A percentile compares a stretch with the other conserved stretches of the same genome.
These are phyloP conservation scores for Platanista minor DNA, from an alignment of 2,113 vertebrate species.

Conservation along the genomic window DNA sequence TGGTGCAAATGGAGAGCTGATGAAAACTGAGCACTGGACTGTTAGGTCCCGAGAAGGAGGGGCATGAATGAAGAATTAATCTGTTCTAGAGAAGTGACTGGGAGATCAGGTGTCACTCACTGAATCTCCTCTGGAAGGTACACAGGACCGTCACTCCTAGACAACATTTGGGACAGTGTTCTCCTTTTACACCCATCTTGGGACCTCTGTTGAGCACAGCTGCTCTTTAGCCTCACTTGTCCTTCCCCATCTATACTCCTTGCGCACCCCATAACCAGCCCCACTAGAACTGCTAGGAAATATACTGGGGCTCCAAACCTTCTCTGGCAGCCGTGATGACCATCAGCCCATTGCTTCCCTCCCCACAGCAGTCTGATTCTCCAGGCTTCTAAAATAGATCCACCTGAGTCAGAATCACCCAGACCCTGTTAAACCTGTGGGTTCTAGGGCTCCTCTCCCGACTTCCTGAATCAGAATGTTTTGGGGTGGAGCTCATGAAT, in stretches of 20 bases:
- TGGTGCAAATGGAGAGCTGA: not conserved
- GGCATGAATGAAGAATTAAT: not conserved
- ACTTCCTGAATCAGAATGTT: not conserved
- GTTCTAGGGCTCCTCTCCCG: not conserved
- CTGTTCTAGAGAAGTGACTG: not conserved
- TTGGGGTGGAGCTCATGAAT: too few species aligned
- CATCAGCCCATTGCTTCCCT: not conserved
- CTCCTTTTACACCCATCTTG: not conserved
- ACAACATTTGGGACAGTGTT: not conserved
- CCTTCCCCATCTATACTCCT: not conserved
- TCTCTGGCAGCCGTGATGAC: not conserved
- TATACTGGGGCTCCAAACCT: not conserved
- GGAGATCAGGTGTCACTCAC: not conserved
- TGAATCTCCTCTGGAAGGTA: not conserved
- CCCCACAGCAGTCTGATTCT: not conserved
- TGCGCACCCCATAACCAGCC: not conserved
- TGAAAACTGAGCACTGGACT: not conserved
- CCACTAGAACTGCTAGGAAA: not conserved
- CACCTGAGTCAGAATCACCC: not conserved
- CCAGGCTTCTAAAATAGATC: not conserved
- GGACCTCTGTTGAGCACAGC: not conserved
- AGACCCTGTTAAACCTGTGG: not conserved
- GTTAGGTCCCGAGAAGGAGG: not conserved
- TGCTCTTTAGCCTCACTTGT: not conserved
- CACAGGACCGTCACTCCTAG: too few species aligned